Conservation (phyloP, 2,797 vertebrate genomes). For the Chloroceryle inda region DNA sequence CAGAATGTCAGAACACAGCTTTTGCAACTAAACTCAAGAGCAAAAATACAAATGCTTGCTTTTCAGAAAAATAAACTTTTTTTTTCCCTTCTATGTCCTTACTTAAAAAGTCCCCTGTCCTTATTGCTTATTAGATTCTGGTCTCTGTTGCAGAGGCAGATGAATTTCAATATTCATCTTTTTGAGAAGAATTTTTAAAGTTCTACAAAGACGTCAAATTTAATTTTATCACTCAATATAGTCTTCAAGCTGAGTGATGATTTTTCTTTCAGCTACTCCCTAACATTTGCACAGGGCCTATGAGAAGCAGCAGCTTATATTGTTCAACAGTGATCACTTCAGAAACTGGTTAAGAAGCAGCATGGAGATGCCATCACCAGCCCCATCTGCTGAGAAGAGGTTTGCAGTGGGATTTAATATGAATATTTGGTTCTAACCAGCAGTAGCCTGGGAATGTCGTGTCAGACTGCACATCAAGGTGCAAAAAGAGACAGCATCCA, state of each 20-base stretch:
- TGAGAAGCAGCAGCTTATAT: background rate
- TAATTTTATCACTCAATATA: background rate
- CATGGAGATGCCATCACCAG: background rate
- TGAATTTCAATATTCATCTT: background rate
- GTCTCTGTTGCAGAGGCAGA: background rate
- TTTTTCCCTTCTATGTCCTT: background rate
- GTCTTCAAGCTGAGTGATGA: background rate
- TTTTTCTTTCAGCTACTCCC: background rate
- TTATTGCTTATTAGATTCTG: background rate
- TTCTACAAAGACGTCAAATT: background rate
- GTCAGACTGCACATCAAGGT: background rate
- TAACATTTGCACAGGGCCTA: background rate
- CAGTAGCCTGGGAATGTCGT: background rate
- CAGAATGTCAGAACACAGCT: background rate
- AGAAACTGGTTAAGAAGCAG: background rate
- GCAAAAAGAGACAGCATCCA: background rate
- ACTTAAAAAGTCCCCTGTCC: background rate
- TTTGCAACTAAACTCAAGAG: background rate
- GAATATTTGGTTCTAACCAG: background rate
- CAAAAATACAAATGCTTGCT: background rate
- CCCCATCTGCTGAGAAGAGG: background rate
- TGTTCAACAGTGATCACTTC: background rate
- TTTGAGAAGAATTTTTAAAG: background rate
- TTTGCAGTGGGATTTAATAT: background rate
- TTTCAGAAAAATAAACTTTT: background rate